These are phyloP conservation scores for Leguminivora glycinivorella DNA, from an alignment of 1,140 invertebrate genomes.

Conservation along the genomic window DNA sequence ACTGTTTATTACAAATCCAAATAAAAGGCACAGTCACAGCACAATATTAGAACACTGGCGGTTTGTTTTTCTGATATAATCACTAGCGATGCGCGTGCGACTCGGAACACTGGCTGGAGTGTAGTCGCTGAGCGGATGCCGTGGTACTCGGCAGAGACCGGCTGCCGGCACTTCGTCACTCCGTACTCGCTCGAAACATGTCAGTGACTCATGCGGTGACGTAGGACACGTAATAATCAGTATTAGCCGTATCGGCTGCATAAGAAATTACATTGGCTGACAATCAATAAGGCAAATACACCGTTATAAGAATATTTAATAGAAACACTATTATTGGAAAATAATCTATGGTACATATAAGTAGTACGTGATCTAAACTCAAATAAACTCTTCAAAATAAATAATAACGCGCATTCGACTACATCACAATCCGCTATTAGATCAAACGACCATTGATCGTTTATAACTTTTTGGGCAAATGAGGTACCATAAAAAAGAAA, in stretches of 20 bases:
- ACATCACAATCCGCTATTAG: too few species aligned
- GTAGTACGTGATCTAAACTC: too few species aligned
- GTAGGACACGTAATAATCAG: slow-evolving; percentile 20
- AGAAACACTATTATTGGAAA: neutral
- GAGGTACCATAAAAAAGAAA: too few species aligned
- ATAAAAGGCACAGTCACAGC: slow-evolving; percentile 24
- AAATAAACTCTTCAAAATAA: too few species aligned
- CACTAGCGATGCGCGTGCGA: slow-evolving; percentile 53
- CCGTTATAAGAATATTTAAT: neutral
- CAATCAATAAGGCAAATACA: slow-evolving; percentile 16
- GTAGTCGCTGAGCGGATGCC: slow-evolving; percentile 47
- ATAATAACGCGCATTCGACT: too few species aligned
- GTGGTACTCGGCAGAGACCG: slow-evolving; percentile 54
- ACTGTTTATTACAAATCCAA: slow-evolving; percentile 9
- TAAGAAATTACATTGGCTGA: slow-evolving; percentile 11
- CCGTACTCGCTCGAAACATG: slow-evolving; percentile 33
- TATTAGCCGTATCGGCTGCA: slow-evolving; percentile 23
- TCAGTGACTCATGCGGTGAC: slow-evolving; percentile 48
- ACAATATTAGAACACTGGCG: neutral
- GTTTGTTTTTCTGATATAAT: slow-evolving; percentile 25
- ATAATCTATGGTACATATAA: neutral
- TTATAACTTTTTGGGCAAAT: too few species aligned
- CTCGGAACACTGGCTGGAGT: slow-evolving; percentile 44
- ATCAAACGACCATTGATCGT: too few species aligned
- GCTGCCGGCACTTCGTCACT: slow-evolving; percentile 44